phyloP scores from a whole-genome alignment of 2,797 vertebrate species.

The Salarias fasciatus region DNA sequence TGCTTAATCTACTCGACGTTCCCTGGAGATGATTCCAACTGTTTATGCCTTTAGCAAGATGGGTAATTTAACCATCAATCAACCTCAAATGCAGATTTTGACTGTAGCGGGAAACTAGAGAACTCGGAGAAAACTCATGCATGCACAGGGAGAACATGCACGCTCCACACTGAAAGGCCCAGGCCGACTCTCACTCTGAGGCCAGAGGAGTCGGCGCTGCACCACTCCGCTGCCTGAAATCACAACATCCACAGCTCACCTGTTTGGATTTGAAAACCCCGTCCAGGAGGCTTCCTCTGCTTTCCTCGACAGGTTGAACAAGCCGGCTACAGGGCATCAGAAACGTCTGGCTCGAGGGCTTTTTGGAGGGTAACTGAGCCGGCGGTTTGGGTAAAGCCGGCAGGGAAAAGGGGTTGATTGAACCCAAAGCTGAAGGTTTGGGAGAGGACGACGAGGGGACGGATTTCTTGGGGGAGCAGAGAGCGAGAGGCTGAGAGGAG shows the following conservation, averaged over 20 bases:
- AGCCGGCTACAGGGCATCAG: conserved; percentile 44
- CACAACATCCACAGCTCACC: conserved; percentile 76
- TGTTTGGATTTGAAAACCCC: conserved; percentile 86
- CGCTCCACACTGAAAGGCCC: no score
- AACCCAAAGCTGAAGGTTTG: conserved; percentile 34
- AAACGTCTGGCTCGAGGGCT: conserved; percentile 43
- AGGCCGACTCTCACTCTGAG: no score
- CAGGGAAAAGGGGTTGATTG: conserved; percentile 43
- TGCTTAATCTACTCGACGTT: no score
- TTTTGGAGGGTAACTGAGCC: conserved; percentile 44
- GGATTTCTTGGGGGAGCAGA: conserved; percentile 43
- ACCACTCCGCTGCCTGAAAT: no score
- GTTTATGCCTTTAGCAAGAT: no score
- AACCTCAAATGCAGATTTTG: no score
- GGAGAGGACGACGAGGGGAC: conserved; percentile 33
- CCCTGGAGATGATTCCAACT: no score
- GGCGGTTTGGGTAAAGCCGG: conserved; percentile 48
- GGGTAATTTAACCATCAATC: no score
- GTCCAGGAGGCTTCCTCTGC: conserved; percentile 85
- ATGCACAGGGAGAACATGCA: no score
- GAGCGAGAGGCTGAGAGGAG: conserved; percentile 51
- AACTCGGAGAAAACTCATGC: no score
- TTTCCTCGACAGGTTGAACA: conserved; percentile 56
- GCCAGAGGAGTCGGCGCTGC: no score
- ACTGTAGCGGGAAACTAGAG: no score